Evolutionary conservation across 2,797 vertebrate genomes (phyloP).

Genomic region (Mormyrops boulengeri): DNA sequence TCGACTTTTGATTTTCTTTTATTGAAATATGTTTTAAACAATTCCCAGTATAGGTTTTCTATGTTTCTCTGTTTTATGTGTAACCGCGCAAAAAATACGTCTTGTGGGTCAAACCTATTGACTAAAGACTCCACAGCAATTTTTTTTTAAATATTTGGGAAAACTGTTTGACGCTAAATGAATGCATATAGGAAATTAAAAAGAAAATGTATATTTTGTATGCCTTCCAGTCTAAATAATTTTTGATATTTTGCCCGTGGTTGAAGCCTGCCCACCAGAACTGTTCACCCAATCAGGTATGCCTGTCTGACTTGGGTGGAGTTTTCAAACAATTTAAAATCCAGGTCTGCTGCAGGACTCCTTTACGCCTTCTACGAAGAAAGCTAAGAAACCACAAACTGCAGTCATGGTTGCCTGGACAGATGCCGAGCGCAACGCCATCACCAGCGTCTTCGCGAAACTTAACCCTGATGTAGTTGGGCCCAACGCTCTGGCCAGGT

Average conservation of each 20-base stretch:
- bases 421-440: conserved; percentile 50
- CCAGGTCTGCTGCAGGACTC: neutral
- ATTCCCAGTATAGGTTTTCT: neutral
- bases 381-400: conserved; percentile 31
- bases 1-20: neutral
- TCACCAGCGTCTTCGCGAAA: conserved; percentile 48
- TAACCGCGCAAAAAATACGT: neutral
- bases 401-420: conserved; percentile 62
- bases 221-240: neutral
- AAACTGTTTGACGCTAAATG: neutral
- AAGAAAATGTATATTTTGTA: neutral
- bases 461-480: conserved; percentile 55
- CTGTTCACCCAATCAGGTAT: conserved; percentile 21
- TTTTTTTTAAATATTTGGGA: neutral
- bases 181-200: neutral
- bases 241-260: neutral
- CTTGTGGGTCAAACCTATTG: neutral
- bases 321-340: conserved; percentile 38
- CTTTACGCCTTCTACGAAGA: conserved; percentile 11
- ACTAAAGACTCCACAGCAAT: neutral
- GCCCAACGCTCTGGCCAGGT: conserved; percentile 54
- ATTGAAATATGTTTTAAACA: neutral
- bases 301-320: conserved; percentile 18
- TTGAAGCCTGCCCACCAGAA: neutral
- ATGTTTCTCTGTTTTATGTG: neutral